Conservation (phyloP, 2,888 invertebrate genomes). For the Xanthorhoe designata region DNA sequence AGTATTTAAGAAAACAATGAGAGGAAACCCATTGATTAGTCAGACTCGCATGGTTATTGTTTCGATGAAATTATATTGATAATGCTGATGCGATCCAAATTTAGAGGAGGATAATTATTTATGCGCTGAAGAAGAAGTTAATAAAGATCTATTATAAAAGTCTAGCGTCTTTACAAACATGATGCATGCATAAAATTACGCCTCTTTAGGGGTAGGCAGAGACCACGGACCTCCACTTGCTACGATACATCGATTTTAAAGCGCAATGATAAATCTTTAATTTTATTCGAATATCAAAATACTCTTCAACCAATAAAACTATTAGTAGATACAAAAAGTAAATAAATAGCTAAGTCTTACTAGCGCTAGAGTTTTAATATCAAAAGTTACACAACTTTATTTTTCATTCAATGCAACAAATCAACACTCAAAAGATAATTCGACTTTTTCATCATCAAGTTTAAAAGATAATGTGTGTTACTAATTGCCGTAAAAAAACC, state of each 20-base stretch:
- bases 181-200: too few relatives aligned
- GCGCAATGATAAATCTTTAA: too few relatives aligned
- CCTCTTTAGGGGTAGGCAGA: too few relatives aligned
- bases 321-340: not conserved
- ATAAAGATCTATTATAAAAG: too few relatives aligned
- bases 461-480: conserved; percentile 54
- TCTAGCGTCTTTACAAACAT: too few relatives aligned
- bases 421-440: conserved; percentile 35
- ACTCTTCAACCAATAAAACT: not conserved
- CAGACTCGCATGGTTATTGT: too few relatives aligned
- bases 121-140: too few relatives aligned
- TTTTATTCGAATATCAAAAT: not conserved
- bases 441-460: conserved; percentile 48
- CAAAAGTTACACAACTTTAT: not conserved
- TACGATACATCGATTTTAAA: too few relatives aligned
- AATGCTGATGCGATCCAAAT: too few relatives aligned
- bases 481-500: conserved; percentile 58
- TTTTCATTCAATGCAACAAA: not conserved
- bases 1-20: not conserved
- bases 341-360: not conserved
- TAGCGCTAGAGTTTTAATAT: not conserved
- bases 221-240: too few relatives aligned
- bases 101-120: too few relatives aligned
- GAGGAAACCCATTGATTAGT: not conserved
- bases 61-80: too few relatives aligned